A percentile compares a stretch with the other conserved stretches of the same genome.
Evolutionary conservation across 2,888 invertebrate species (phyloP).

Genomic region (Dermolepida albohirtum): DNA sequence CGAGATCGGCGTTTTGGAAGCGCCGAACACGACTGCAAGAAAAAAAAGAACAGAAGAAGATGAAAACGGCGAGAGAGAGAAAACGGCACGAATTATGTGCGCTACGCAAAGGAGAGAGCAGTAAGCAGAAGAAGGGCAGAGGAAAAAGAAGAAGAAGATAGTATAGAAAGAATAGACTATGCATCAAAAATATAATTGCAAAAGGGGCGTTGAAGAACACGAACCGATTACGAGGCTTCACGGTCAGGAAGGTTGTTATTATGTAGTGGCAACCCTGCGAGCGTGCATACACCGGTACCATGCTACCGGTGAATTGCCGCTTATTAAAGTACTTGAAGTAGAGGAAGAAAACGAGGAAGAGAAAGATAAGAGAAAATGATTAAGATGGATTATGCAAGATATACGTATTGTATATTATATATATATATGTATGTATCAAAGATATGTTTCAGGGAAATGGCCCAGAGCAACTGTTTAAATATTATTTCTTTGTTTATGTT

Average conservation of each 20-base stretch:
- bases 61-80: no score
- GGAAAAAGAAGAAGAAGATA: conserved; percentile 14
- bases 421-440: no score
- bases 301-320: conserved; percentile 51
- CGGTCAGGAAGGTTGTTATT: conserved; percentile 62
- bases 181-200: conserved; percentile 65
- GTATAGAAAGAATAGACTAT: conserved; percentile 45
- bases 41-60: no score
- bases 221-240: conserved; percentile 62
- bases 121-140: neutral
- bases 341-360: conserved; percentile 3
- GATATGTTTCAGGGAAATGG: conserved; percentile 4
- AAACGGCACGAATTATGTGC: no score
- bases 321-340: neutral
- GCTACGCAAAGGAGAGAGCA: no score
- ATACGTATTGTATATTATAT: no score
- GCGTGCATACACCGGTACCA: conserved; percentile 56
- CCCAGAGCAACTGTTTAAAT: neutral
- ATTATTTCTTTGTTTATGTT: no score
- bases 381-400: conserved; percentile 27
- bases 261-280: conserved; percentile 64
- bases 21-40: no score
- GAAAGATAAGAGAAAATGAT: conserved; percentile 8
- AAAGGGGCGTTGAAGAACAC: conserved; percentile 63
- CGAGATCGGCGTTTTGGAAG: no score